Evolutionary conservation across 2,113 vertebrate species (phyloP).

Genomic region (Anhinga anhinga): DNA sequence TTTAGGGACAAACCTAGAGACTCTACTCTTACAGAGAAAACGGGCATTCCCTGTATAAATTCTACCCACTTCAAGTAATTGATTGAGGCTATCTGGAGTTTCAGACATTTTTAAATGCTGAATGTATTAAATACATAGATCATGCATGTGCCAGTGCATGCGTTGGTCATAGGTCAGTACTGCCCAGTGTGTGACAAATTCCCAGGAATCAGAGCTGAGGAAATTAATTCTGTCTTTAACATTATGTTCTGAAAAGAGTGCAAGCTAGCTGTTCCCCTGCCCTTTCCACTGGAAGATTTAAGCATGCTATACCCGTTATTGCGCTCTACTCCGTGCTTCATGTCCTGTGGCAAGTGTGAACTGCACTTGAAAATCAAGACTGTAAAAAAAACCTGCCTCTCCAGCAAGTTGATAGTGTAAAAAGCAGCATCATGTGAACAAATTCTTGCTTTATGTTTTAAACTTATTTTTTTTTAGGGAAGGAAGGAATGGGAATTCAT

Average conservation of each 20-base stretch:
- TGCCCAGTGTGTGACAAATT: neutral
- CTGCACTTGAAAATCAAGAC: neutral
- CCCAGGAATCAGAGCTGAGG: neutral
- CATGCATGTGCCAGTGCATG: neutral
- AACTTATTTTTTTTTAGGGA: neutral
- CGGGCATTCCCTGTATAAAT: rapidly evolving
- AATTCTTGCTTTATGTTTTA: neutral
- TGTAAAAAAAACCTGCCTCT: neutral
- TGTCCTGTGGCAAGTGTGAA: neutral
- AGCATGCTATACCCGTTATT: neutral
- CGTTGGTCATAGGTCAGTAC: neutral
- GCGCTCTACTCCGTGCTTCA: neutral
- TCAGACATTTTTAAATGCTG: neutral
- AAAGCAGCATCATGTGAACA: neutral
- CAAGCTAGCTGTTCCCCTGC: neutral
- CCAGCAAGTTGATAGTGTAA: neutral
- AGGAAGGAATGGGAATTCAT: neutral
- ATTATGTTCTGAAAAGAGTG: neutral
- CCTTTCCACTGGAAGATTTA: neutral
- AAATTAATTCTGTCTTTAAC: neutral
- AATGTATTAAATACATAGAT: neutral
- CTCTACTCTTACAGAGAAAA: neutral
- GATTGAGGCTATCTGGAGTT: neutral
- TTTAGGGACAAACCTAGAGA: neutral
- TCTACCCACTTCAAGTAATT: neutral